Evolutionary conservation across 2,888 invertebrate genomes (phyloP), one percentile per base, ranked within the genome.

Genomic region (Emesis furor): DNA sequence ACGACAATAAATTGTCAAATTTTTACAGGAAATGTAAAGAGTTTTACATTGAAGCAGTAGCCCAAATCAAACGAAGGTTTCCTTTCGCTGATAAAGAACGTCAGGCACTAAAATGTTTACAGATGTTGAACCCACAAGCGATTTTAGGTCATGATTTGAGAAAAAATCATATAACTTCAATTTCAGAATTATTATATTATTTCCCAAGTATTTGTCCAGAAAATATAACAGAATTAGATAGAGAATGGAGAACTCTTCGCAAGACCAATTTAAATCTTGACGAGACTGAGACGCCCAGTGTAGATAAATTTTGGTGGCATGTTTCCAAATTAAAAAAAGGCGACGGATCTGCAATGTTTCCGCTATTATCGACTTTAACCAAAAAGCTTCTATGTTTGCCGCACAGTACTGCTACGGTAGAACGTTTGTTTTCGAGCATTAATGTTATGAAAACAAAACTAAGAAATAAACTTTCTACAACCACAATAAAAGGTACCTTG

Each of bases 401-500:
- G n/a, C 35, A 32, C 67, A 67, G 1, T 35, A 73, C 59, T 51
- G 59, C 55, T 73, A 73, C 37, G 73, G 17, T 73, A 59, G 73
- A 73, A 35, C 73, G 59, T n/a, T 59, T 73, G 35, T 73, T 73
- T 73, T 73, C 72, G 46, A 72, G 72, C 46, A 72, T 51, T 46
- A 72, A 72, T 46, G 46, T 72, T 51, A 72, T 72, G 32, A 72
- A 72, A 72, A 72, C 72, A 24, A 51, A 72, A 72, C 46, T 71
- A 71, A 72, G 72, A 72, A 72, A 72, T 72, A 72, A 72, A 72
- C 72, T 72, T 72, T 72, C 51, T 72, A 72, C 30, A 30, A 72
- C 72, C 30, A 72, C 72, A 51, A 51, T 72, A 37, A 59, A 59
- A 59, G 59, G 59, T 4, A 59, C 7, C 24, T 59, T 59, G 59